Base-by-base conservation (phyloP, 1,140 invertebrate genomes). In the Lysiphlebus fabarum region DNA sequence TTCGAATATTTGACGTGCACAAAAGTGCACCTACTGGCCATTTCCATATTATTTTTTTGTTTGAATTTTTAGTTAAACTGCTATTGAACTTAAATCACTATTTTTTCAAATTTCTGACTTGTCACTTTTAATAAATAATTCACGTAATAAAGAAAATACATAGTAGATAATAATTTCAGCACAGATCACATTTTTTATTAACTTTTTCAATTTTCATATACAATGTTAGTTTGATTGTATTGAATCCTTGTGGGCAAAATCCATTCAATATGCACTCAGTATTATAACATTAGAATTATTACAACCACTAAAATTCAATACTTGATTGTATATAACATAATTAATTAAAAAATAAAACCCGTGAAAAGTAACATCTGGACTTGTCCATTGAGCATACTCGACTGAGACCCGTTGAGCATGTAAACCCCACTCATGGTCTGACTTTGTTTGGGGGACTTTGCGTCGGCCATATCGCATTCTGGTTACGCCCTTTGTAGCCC, bases 381-480 rank as follows among this genome's bases (percentile, higher is more conserved):
- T 61, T 66, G 55, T 68, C 65, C 70, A 74, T 70, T 72, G 65
- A 66, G 65, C 64, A 68, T 64, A 65, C 70, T 67, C 70, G 70
- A 66, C 72, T 73, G 65, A 62, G 63, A 62, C 53, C 64, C 64
- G 72, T 70, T 73, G 67, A 74, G 36, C 59, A 14, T 54, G 63
- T 56, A 61, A 59, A 64, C 58, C 61, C 51, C 62, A 53, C 47
- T 54, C 50, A 53, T 53, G 12, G 58, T 48, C 42, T 42, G 43
- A n/a, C 12, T 14, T 33, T 44, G 1, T 4, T 26, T 34, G 11
- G 33, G 50, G 36, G 12, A 11, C 33, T 9, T 12, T 7, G 17
- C 56, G 76, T 72, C 77, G 74, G 77, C 76, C 77, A 79, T 78
- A 70, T 73, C 72, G 62, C 36, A 43, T 26, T 40, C 49, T 1